Evolutionary conservation across 2,797 vertebrate genomes (phyloP).

Genomic region (Enteromius mattozi): DNA sequence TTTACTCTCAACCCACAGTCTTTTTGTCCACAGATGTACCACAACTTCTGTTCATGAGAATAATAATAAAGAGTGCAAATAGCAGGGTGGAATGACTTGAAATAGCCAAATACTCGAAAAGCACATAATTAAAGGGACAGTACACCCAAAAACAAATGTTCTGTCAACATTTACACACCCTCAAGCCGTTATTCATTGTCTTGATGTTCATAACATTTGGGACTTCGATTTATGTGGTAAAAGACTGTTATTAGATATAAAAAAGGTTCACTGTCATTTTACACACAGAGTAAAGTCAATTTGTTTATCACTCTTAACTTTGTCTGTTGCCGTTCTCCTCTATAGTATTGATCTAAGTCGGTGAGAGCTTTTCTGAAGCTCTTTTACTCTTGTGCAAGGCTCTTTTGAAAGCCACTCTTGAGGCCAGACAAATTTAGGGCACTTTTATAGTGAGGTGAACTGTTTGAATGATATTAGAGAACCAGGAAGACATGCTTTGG

Average conservation of each 20-base stretch:
- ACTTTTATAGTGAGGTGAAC: constrained; percentile 2
- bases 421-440: neutral
- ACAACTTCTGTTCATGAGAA: constrained; percentile 12
- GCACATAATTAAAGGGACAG: neutral
- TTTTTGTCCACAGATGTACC: constrained; percentile 19
- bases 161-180: neutral
- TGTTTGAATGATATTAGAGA: constrained; percentile 20
- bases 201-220: neutral
- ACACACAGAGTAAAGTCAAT: constrained; percentile 13
- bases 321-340: neutral
- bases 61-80: constrained; percentile 15
- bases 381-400: constrained; percentile 6
- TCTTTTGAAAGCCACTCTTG: constrained; percentile 20
- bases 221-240: neutral
- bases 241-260: neutral
- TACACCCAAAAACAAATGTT: neutral
- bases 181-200: neutral
- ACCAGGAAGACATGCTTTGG: neutral
- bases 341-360: constrained; percentile 32
- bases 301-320: constrained; percentile 1
- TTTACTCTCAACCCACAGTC: constrained; percentile 14
- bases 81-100: constrained; percentile 19
- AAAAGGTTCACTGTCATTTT: neutral
- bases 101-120: constrained; percentile 11
- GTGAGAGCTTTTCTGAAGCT: constrained; percentile 31